These are phyloP conservation scores for Phainopepla nitens DNA, from an alignment of 2,113 vertebrate genomes.

Conservation along the genomic window DNA sequence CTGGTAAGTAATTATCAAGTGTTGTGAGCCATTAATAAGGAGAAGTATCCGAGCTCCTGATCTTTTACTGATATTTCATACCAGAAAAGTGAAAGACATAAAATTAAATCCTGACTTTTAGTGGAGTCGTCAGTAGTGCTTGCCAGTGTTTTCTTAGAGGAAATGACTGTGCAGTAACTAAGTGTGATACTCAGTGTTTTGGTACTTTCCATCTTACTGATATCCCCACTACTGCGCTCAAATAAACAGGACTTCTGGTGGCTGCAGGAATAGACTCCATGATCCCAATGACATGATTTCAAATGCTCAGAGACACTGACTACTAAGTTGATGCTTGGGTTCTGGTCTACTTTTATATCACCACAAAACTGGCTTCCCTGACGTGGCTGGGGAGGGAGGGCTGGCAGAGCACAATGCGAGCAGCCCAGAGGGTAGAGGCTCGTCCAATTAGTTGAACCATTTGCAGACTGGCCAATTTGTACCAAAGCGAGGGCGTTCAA, in stretches of 20 bases:
- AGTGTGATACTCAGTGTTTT: background rate
- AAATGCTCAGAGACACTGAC: background rate
- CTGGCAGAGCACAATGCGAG: background rate
- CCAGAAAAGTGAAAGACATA: background rate
- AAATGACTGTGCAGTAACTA: background rate
- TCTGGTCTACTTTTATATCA: background rate
- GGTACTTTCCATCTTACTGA: background rate
- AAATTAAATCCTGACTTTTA: background rate
- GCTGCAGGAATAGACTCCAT: background rate
- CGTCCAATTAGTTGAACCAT: background rate
- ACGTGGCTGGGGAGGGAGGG: background rate
- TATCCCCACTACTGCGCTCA: background rate
- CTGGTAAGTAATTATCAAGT: background rate
- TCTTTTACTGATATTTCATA: background rate
- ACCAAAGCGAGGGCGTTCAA: background rate
- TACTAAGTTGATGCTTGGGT: background rate
- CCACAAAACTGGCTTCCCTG: background rate
- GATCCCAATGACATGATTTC: background rate
- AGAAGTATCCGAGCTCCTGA: background rate
- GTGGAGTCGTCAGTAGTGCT: background rate
- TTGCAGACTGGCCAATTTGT: conserved; percentile 3
- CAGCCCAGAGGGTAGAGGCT: background rate
- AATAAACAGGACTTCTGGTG: background rate
- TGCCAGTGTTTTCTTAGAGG: background rate
- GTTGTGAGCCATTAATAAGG: background rate